A percentile compares a stretch with the other conserved stretches of the same genome.
Conservation (phyloP, 2,888 invertebrate genomes). For the Noctua janthe region DNA sequence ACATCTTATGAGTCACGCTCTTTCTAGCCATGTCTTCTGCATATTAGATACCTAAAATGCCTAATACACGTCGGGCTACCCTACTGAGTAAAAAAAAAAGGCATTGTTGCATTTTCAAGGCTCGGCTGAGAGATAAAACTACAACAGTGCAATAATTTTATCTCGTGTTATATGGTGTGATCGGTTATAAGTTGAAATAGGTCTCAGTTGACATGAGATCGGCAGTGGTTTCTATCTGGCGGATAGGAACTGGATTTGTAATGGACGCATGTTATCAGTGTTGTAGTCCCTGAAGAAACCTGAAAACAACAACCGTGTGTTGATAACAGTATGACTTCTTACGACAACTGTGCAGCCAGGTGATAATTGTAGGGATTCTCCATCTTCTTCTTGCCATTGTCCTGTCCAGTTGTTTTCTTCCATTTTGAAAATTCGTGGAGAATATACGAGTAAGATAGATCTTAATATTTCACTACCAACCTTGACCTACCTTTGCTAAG, state of each 20-base stretch:
- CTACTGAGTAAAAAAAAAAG: no score
- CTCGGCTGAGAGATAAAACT: not conserved
- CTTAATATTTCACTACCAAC: not conserved
- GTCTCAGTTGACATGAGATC: not conserved
- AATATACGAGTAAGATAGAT: not conserved
- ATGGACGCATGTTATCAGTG: not conserved
- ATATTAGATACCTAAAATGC: no score
- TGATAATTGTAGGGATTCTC: not conserved
- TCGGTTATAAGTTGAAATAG: not conserved
- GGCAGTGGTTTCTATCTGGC: not conserved
- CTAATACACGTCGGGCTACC: no score
- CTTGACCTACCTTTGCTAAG: not conserved
- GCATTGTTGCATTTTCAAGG: no score
- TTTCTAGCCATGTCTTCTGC: no score
- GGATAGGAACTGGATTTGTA: not conserved
- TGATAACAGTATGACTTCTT: not conserved
- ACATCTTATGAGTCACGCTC: not conserved
- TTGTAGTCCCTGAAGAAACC: not conserved
- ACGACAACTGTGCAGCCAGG: not conserved
- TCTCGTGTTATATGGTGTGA: not conserved
- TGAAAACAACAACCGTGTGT: not conserved
- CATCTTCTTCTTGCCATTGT: not conserved
- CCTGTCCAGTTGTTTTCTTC: no score
- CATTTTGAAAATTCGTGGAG: no score
- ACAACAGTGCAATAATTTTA: not conserved